Evolutionary conservation across 2,113 vertebrate species (phyloP).

Genomic region (Nesoenas mayeri): DNA sequence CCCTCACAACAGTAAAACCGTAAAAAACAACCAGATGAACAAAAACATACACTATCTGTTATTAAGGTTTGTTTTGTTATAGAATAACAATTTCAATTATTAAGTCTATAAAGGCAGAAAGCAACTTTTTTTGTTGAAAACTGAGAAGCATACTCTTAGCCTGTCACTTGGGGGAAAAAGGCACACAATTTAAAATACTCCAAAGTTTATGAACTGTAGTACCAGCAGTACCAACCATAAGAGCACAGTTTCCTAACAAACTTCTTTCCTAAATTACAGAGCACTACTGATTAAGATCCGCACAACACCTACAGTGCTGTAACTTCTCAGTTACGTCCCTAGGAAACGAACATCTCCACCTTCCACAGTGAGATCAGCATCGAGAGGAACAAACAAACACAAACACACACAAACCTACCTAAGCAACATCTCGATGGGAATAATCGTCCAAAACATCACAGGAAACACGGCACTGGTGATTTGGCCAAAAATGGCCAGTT

Average conservation of each 20-base stretch:
- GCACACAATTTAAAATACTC: not conserved
- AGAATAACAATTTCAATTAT: not conserved
- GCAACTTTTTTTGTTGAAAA: not conserved
- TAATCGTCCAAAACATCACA: conserved; percentile 82
- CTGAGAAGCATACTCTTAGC: not conserved
- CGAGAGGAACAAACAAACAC: not conserved
- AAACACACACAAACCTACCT: too few species aligned
- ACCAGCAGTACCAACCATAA: not conserved
- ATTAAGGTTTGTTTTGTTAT: not conserved
- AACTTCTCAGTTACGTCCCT: not conserved
- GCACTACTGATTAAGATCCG: not conserved
- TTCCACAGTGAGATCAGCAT: not conserved
- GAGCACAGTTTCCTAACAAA: not conserved
- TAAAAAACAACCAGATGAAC: not conserved
- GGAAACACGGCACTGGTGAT: conserved; percentile 79
- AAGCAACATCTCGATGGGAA: conserved; percentile 67
- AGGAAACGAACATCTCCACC: not conserved
- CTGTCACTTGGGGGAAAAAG: not conserved
- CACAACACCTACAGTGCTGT: not conserved
- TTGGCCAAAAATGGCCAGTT: conserved; percentile 79
- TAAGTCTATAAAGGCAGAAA: not conserved
- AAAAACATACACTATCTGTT: not conserved
- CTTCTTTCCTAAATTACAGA: conserved; percentile 27
- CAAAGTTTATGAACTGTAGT: not conserved
- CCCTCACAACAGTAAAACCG: not conserved